Evolutionary conservation across 37 sponge, comb jelly and placozoan species (phyloP), one percentile per base, ranked within the genome.

Genomic region (Petrosia ficiformis): DNA sequence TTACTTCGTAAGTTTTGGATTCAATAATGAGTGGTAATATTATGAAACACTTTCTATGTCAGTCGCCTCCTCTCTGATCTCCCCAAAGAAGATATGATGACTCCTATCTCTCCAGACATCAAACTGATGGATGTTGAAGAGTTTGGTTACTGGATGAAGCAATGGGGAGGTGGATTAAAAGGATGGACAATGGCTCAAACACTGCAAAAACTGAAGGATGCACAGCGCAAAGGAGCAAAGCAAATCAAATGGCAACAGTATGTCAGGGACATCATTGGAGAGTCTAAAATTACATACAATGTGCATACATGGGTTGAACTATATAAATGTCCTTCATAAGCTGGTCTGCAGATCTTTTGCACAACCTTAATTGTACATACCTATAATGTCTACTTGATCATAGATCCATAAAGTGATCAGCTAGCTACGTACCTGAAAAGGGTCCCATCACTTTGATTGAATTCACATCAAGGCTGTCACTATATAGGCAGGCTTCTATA

Each of bases 201-300:
- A 6, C 72, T 88, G 14, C 89, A 93, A 72, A 84, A 84, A 29
- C 83, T 93, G 39, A 84, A 78, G 68, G 75, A 81, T 52, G 93
- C 79, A 2, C 72, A 84, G 35, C 35, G 82, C 28, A 76, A 77
- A 43, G 93, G 93, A 10, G 65, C 66, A 11, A 75, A 78, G 37
- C 86, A 93, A 57, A 57, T 82, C 28, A 44, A 84, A 39, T 92
- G 93, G 93, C 93, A 92, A 57, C 67, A 68, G 91, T 89, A 61
- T 38, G 76, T 16, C 24, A 29, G 28, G n/a, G n/a, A n/a, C n/a
- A 1, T 39, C 3, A 43, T n/a, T n/a, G 68, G n/a, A 41, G 31
- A 19, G 34, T 2, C 3, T 63, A 31, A 19, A 35, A 24, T 35
- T 68, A 57, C 39, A 52, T 34, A 65, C 22, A 37, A 37, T 31